These are phyloP conservation scores for Drosophila micromelanica DNA, from an alignment of 1,140 invertebrate species.

Conservation along the genomic window DNA sequence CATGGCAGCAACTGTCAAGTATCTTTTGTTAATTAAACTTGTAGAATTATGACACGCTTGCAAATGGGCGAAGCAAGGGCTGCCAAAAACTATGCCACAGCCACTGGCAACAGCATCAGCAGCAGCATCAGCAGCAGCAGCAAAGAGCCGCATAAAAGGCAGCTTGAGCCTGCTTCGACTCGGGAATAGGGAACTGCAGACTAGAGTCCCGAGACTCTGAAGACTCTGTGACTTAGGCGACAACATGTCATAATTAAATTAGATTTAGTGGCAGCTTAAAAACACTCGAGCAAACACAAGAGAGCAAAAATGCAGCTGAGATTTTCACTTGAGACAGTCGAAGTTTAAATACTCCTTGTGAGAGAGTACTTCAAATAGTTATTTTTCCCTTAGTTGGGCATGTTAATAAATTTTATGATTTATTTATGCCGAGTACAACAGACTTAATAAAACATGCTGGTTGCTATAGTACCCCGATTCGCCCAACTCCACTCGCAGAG, in stretches of 20 bases:
- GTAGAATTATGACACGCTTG: conserved; percentile 78
- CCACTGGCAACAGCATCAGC: conserved; percentile 15
- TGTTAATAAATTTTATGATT: no score
- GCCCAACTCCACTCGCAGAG: no score
- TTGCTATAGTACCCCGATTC: no score
- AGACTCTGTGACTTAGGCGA: conserved; percentile 44
- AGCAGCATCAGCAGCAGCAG: conserved; percentile 21
- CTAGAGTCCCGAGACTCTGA: conserved; percentile 4
- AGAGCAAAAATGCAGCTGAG: conserved; percentile 2
- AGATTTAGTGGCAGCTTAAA: conserved; percentile 78
- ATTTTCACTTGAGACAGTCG: neutral
- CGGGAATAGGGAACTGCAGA: neutral
- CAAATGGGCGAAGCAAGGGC: conserved; percentile 38
- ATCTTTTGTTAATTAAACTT: conserved; percentile 83
- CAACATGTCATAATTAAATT: conserved; percentile 82
- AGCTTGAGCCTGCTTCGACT: conserved; percentile 18
- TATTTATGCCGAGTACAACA: no score
- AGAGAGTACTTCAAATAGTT: neutral
- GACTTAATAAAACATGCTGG: no score
- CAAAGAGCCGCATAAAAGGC: conserved; percentile 54
- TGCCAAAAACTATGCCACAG: conserved; percentile 66
- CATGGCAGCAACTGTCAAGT: conserved; percentile 75
- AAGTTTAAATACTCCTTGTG: neutral
- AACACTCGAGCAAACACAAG: conserved; percentile 68
- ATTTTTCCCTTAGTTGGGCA: neutral